Base-by-base conservation (phyloP, 2,888 invertebrate species). In the Drosophila barbarae region DNA sequence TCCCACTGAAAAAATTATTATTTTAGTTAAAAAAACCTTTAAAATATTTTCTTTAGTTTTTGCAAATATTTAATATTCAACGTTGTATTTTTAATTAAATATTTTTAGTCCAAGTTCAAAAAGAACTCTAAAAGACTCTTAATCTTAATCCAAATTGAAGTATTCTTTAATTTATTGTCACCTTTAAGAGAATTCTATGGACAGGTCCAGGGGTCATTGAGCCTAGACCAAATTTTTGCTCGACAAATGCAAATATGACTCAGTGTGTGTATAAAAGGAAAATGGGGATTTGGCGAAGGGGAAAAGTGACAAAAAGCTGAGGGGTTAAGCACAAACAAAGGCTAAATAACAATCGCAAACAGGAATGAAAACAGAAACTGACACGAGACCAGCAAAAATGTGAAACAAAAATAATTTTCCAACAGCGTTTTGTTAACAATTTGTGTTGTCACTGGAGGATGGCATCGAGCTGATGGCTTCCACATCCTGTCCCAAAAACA, bases 371-470 rank as follows among this genome's bases (percentile, higher is more conserved):
- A 42, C 67, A 38, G 70, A 38, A 67, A 67, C 39, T 42, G 21
- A 49, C 30, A 65, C 47, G 28, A 23, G 36, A 69, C 36, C 13
- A 5, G 21, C 7, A 32, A 47, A 50, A 44, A 50, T 42, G 55
- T 23, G 41, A 59, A 34, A 35, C 53, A 63, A 65, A 69, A 56
- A 56, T 57, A 60, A 51, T 60, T 65, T 65, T 65, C 52, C 53
- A 51, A 18, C 41, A 57, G 39, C 56, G 53, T 71, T 69, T 69
- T 71, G 69, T 71, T 57, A 69, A 71, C 72, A 65, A 72, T 65
- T 69, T 71, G 65, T 71, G 55, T 35, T 69, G 69, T 56, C 71
- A 69, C 71, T 51, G 23, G 69, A 41, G 57, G 35, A 47, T 23
- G 32, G 26, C 55, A 26, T 21, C 28, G 39, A 18, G 35, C 23